These are phyloP conservation scores for Malachius bipustulatus DNA, from an alignment of 2,888 invertebrate species.

Conservation along the genomic window DNA sequence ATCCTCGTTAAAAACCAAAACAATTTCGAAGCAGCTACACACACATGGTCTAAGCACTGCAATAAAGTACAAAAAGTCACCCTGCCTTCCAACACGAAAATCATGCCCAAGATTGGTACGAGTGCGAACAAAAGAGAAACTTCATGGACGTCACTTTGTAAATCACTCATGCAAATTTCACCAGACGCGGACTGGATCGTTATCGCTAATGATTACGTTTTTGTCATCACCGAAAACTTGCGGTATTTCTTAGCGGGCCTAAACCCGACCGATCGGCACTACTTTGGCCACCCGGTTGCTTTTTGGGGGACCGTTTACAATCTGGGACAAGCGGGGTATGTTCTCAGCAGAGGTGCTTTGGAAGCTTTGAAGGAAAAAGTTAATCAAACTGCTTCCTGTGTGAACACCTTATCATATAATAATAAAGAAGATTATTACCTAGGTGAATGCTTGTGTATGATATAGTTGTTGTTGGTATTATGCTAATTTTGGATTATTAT, in stretches of 20 bases:
- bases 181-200: conserved; percentile 40
- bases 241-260: conserved; percentile 39
- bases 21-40: conserved; percentile 30
- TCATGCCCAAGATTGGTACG: conserved; percentile 23
- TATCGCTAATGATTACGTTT: conserved; percentile 43
- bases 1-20: conserved; percentile 37
- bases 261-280: conserved; percentile 36
- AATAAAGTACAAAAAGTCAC: conserved; percentile 26
- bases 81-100: conserved; percentile 20
- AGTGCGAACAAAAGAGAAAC: conserved; percentile 23
- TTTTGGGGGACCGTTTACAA: conserved; percentile 46
- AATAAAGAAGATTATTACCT: conserved; percentile 48
- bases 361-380: conserved; percentile 34
- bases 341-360: conserved; percentile 41
- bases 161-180: conserved; percentile 21
- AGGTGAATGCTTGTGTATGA: conserved; percentile 29
- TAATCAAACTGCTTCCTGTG: conserved; percentile 35
- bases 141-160: conserved; percentile 31
- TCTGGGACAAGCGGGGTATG: conserved; percentile 43
- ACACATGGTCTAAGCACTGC: conserved; percentile 34
- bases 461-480: too few relatives aligned
- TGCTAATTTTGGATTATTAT: too few relatives aligned
- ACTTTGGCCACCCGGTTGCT: conserved; percentile 43
- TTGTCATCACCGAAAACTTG: conserved; percentile 45
- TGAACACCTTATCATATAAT: conserved; percentile 39